Evolutionary conservation across 2,797 vertebrate species (phyloP).

Genomic region (Rhyacichthys aspro): DNA sequence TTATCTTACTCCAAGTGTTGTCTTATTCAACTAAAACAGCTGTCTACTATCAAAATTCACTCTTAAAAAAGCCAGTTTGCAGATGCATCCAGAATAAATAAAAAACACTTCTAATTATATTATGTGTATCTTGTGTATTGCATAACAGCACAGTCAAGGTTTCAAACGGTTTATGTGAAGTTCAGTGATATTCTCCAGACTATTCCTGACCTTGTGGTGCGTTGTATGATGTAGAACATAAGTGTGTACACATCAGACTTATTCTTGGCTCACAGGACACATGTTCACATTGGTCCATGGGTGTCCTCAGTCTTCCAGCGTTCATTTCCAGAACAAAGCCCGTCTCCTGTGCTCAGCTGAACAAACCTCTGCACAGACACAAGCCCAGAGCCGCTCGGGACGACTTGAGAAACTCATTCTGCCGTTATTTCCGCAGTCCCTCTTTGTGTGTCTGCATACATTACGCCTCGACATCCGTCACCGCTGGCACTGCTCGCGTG

Average conservation of each 20-base stretch:
- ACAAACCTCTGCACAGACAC: constrained; percentile 7
- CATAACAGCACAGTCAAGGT: too few relatives aligned
- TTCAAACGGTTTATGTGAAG: too few relatives aligned
- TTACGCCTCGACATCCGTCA: constrained; percentile 61
- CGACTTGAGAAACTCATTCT: constrained; percentile 35
- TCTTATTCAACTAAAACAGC: too few relatives aligned
- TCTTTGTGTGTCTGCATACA: constrained; percentile 62
- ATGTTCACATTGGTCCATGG: not conserved
- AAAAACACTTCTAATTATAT: too few relatives aligned
- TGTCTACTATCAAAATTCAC: too few relatives aligned
- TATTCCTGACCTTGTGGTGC: not conserved
- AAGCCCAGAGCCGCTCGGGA: constrained; percentile 22
- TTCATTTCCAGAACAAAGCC: constrained; percentile 19
- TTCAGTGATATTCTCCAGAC: not conserved
- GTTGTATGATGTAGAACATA: not conserved
- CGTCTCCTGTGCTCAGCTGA: constrained; percentile 1
- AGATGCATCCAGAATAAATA: too few relatives aligned
- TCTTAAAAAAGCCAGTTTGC: too few relatives aligned
- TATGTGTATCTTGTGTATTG: too few relatives aligned
- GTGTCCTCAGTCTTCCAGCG: constrained; percentile 15
- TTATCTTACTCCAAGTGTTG: too few relatives aligned
- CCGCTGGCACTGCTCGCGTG: constrained; percentile 49
- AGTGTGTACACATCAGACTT: not conserved
- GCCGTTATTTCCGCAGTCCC: constrained; percentile 18
- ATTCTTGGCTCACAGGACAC: constrained; percentile 2